Evolutionary conservation across 2,888 invertebrate genomes (phyloP), one percentile per base, ranked within the genome.

Genomic region (Lymantria dispar): DNA sequence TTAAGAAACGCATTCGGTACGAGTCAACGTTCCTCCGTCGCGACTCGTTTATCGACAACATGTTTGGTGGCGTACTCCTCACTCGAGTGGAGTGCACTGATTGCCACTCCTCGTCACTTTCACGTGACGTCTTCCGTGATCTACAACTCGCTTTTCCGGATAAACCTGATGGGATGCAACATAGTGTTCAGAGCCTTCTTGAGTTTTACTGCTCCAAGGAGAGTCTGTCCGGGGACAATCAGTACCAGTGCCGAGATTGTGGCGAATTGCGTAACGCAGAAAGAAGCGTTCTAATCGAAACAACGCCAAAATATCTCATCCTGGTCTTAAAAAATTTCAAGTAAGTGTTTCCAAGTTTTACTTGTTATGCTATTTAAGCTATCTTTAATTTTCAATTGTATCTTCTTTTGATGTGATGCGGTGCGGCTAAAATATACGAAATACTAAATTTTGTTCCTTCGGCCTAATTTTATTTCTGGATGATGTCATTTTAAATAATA

Each of bases 191-290:
- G 75, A 94, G 94, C 60, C 91, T 97, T 0, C 89, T 97, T 12
- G 94, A 96, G 61, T 96, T 94, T 73, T 97, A 95, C 76, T 93
- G 96, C 62, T 94, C 95, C 14, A 94, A 95, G 0, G 97, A 98
- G 76, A 93, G 93, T 48, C 82, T 98, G 33, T 93, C 94, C 1
- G 97, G 95, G 0, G 96, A 96, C 47, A 97, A 98, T 76, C 94
- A 81, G 40, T 98, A 97, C 79, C 93, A 94, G 60, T 98, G 97
- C 87, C 94, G 94, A 55, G 93, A 93, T 46, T 98, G 97, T 76
- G 93, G 93, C 46, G 92, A 92, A 11, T 85, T 96, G 11, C 94
- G 95, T 39, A 96, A 97, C 70, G 97, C 96, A 0, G 95, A 95
- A 74, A 69, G 85, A 15, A 83, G 81, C 49, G 87, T 88, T 0